Base-by-base conservation (phyloP, 2,797 vertebrate species). In the Phaenicophaeus curvirostris region DNA sequence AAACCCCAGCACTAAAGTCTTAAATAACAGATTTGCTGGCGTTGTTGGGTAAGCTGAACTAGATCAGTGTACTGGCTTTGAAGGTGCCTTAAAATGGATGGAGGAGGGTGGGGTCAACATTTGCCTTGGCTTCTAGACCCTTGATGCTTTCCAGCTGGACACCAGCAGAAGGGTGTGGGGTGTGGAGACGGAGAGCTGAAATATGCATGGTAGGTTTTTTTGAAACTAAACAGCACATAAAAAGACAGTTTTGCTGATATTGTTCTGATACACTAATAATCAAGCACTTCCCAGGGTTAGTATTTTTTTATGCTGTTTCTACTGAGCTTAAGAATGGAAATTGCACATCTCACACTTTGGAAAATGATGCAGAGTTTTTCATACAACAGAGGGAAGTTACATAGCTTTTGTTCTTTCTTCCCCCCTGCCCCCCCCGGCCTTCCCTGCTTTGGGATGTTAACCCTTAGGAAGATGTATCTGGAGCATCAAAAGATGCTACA, bases 91-190 rank as follows among this genome's bases (percentile, higher is more conserved):
- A 95, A 97, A 97, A 96, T 97, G 97, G 96, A 96, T 94, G 96
- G 96, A 96, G 96, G 97, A 97, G 97, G 97, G 97, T 97, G 97
- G 97, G 96, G 96, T 97, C 95, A 95, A 89, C 96, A 77, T 97
- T 96, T 97, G 97, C 95, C 96, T 97, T 97, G 97, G 97, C 97
- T 97, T 95, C 95, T 96, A 96, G 39, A 71, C 93, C 95, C 96
- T 94, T 97, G 97, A 98, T 98, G 96, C 78, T 66, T 97, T 97
- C 97, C 98, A 98, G 97, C 98, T 98, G 98, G 96, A 94, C 75
- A 88, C 86, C 94, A 96, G 89, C 81, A 55, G 69, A 93, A 95
- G 97, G 90, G 92, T 91, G 94, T 95, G 95, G 95, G 96, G 94
- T 91, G 46, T 41, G 23, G 72, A 95, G 89, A 77, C 66, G 89